Percentiles rank a stretch among this genome's conserved stretches.
These are phyloP conservation scores for Caenorhabditis becei DNA, from an alignment of 2,888 invertebrate species.

Conservation along the genomic window DNA sequence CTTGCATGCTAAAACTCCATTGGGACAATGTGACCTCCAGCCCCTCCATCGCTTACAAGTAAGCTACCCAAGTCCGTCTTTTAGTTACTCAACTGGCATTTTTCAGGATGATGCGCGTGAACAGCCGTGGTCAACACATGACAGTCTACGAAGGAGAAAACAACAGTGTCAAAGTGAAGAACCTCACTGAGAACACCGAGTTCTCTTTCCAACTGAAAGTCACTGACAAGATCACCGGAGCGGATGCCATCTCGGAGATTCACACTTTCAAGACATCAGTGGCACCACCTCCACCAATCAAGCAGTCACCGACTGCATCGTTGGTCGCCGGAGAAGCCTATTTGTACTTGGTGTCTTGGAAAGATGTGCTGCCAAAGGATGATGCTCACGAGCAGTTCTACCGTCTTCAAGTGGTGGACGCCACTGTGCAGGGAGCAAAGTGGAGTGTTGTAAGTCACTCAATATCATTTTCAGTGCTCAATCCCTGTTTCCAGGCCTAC, in stretches of 20 bases:
- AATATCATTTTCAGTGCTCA: neutral
- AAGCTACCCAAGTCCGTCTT: slow-evolving; percentile 65
- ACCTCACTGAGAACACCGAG: slow-evolving; percentile 86
- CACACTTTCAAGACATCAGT: slow-evolving; percentile 87
- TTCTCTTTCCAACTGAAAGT: slow-evolving; percentile 90
- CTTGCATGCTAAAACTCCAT: slow-evolving; percentile 89
- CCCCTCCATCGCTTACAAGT: slow-evolving; percentile 80
- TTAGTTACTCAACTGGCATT: neutral
- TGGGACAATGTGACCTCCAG: slow-evolving; percentile 83
- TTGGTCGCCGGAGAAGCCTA: slow-evolving; percentile 22
- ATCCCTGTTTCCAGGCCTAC: slow-evolving; percentile 82
- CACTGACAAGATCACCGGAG: slow-evolving; percentile 85
- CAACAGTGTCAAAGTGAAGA: slow-evolving; percentile 68
- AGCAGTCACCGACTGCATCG: slow-evolving; percentile 86
- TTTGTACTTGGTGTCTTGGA: slow-evolving; percentile 65
- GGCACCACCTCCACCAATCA: slow-evolving; percentile 90
- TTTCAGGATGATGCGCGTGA: slow-evolving; percentile 50
- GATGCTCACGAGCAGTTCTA: slow-evolving; percentile 31
- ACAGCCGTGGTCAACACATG: slow-evolving; percentile 40
- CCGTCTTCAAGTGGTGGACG: slow-evolving; percentile 42
- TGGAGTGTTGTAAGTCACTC: slow-evolving; percentile 71
- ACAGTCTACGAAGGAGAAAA: slow-evolving; percentile 70
- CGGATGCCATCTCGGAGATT: slow-evolving; percentile 88
- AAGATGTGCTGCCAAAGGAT: slow-evolving; percentile 47
- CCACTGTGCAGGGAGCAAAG: slow-evolving; percentile 41